Conservation (phyloP, 2,797 vertebrate species). For the Chaenodraco wilsoni region DNA sequence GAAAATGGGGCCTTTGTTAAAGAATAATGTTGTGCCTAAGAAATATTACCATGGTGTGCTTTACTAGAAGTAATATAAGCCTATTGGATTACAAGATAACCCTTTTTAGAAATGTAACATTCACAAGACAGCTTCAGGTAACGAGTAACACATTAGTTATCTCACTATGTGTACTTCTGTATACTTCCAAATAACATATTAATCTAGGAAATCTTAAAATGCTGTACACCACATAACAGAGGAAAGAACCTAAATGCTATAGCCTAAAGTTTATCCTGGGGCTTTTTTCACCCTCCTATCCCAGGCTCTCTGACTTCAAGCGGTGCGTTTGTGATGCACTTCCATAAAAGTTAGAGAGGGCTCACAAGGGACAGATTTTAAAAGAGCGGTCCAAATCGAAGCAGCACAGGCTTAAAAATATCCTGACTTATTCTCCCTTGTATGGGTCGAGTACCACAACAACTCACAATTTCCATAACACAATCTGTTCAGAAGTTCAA, state of each 20-base stretch:
- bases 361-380: constrained; percentile 18
- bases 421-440: background rate
- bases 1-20: background rate
- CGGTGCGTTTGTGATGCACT: background rate
- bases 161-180: background rate
- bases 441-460: background rate
- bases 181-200: constrained; percentile 4
- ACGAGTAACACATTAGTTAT: background rate
- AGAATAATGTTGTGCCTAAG: background rate
- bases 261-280: constrained; percentile 25
- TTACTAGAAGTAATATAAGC: background rate
- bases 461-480: background rate
- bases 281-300: constrained; percentile 2
- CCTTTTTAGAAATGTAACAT: background rate
- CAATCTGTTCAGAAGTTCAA: background rate
- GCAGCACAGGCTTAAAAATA: constrained; percentile 4
- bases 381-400: constrained; percentile 9
- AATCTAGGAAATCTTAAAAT: background rate
- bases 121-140: background rate
- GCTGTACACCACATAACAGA: background rate
- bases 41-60: background rate
- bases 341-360: constrained; percentile 16
- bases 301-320: constrained; percentile 8
- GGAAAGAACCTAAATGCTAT: constrained; percentile 3
- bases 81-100: background rate